Conservation (phyloP, 2,888 invertebrate genomes). For the Alcis repandata region DNA sequence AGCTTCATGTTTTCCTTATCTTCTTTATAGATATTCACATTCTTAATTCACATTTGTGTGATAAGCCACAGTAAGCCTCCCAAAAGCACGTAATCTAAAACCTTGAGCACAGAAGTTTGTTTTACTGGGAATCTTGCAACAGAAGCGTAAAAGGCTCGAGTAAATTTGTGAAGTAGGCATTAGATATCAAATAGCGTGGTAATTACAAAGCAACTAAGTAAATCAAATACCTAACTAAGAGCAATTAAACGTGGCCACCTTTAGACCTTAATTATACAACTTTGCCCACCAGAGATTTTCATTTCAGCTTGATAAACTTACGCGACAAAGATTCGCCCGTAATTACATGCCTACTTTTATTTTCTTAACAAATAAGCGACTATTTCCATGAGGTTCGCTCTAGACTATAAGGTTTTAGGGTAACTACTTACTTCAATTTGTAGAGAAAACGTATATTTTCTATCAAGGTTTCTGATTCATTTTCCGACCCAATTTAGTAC, state of each 20-base stretch:
- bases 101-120: not conserved
- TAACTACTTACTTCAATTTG: not conserved
- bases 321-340: constrained; percentile 23
- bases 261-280: constrained; percentile 36
- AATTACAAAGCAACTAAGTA: constrained; percentile 44
- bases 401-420: not conserved
- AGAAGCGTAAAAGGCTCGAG: constrained; percentile 20
- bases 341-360: constrained; percentile 23
- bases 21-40: not conserved
- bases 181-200: constrained; percentile 44
- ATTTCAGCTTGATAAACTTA: constrained; percentile 34
- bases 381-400: not conserved
- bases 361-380: constrained; percentile 19
- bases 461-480: not conserved
- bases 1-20: constrained; percentile 8
- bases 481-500: constrained; percentile 1
- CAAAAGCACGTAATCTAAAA: constrained; percentile 6
- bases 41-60: constrained; percentile 8
- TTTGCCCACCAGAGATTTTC: constrained; percentile 35
- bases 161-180: constrained; percentile 38
- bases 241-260: constrained; percentile 31
- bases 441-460: not conserved
- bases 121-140: constrained; percentile 24
- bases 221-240: constrained; percentile 38
- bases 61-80: constrained; percentile 3